Base-by-base conservation (phyloP, 92 coral and sea anemone species). In the Epizoanthus rinbou region DNA sequence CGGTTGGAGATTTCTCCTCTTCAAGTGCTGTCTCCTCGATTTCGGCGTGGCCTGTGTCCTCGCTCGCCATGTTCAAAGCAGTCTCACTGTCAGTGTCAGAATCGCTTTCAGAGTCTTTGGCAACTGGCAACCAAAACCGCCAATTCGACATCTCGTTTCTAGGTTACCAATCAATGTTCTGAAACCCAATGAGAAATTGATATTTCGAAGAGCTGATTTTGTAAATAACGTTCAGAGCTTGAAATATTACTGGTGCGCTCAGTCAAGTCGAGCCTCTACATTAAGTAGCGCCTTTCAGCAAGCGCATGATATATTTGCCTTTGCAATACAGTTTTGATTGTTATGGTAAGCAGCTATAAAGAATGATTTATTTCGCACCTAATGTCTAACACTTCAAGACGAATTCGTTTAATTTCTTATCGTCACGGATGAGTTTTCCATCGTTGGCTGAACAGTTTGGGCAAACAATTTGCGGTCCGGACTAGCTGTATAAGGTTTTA, bases 121-220 rank as follows among this genome's bases (percentile, higher is more conserved):
- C 54, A 19, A 62, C 71, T 13, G 59, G 16, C 5, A 19, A 10
- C 82, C 57, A 78, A 39, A 78, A 39, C 7, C 59, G 57, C 82
- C 59, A 60, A 13, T 33, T 25, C 11, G 59, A 78, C 82, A 78
- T 78, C 19, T 8, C 39, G 71, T 78, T 59, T 78, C 70, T 14
- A 78, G 71, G 82, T 63, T 60, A 78, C 82, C 50, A 62, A 62
- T 62, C 82, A 78, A 78, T 78, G 82, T 21, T 8, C 24, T 37
- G 9, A 3, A 59, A 28, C 56, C 60, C 58, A 19, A 59, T 3
- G 8, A 31, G 33, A 5, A 25, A 62, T 78, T 37, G n/a, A 25
- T 60, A 24, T 31, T 33, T 76, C 69, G 50, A 76, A 24, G 45
- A 21, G 22, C 54, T 70, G 56, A 6, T 15, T 37, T 70, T 70